Conservation (phyloP, 2,888 invertebrate species). For the Luperina testacea region DNA sequence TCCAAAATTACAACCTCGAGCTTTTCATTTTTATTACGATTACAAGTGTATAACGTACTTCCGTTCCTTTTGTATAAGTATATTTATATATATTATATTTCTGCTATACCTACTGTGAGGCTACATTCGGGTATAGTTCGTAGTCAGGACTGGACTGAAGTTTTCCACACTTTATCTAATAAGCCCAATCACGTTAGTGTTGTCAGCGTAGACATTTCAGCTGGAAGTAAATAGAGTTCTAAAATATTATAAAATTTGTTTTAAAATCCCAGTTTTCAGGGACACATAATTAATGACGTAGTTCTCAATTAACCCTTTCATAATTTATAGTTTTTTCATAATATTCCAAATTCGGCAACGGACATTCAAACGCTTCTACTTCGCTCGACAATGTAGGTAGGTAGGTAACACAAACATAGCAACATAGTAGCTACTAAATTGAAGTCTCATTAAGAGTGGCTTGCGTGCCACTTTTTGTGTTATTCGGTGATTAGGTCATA, state of each 20-base stretch:
- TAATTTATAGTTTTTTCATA: background rate
- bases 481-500: conserved; percentile 63
- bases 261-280: background rate
- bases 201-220: background rate
- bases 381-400: conserved; percentile 10
- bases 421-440: conserved; percentile 46
- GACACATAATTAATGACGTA: background rate
- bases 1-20: background rate
- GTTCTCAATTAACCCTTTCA: background rate
- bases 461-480: conserved; percentile 61
- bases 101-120: background rate
- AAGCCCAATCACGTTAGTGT: background rate
- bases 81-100: background rate
- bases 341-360: background rate
- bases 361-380: background rate
- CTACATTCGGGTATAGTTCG: background rate
- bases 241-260: background rate
- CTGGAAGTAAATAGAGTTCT: background rate
- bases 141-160: background rate
- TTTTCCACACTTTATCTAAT: background rate
- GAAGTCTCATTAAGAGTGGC: conserved; percentile 56
- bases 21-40: background rate
- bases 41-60: background rate
- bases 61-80: background rate
- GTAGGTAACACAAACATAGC: conserved; percentile 25